A percentile compares a stretch with the other conserved stretches of the same genome.
phyloP scores from a whole-genome alignment of 2,797 vertebrate species.

The Rhinichthys osculus region DNA sequence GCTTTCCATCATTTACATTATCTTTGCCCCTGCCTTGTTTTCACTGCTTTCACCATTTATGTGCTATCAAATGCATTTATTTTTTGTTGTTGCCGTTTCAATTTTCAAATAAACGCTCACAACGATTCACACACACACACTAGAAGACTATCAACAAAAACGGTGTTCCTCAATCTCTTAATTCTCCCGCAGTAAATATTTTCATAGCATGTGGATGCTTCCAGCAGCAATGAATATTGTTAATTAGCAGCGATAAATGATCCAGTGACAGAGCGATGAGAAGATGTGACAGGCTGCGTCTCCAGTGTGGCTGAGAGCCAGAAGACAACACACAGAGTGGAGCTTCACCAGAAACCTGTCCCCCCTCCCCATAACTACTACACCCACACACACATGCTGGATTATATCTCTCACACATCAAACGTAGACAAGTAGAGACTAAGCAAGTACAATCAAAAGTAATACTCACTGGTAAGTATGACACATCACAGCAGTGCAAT shows the following conservation, averaged over 20 bases:
- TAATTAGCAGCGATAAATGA: constrained; percentile 52
- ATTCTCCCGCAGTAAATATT: constrained; percentile 21
- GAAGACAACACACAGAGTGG: constrained; percentile 20
- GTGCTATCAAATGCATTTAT: not conserved
- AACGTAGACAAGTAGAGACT: not conserved
- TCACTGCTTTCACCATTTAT: not conserved
- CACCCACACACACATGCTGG: constrained; percentile 1
- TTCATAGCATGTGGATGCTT: constrained; percentile 50
- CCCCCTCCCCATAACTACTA: not conserved
- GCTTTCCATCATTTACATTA: not conserved
- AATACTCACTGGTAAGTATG: not conserved
- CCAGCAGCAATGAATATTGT: constrained; percentile 29
- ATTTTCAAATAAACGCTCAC: not conserved
- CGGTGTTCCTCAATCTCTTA: not conserved
- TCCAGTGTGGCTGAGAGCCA: constrained; percentile 31
- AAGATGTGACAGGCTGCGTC: constrained; percentile 17
- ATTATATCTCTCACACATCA: constrained; percentile 17
- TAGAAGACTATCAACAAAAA: not conserved
- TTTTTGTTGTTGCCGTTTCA: not conserved
- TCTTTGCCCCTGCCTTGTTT: not conserved
- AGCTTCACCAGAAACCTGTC: not conserved
- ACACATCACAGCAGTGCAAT: not conserved
- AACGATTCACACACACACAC: not conserved
- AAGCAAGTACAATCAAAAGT: not conserved
- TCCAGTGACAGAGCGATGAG: not conserved